phyloP scores from a whole-genome alignment of 1,140 invertebrate species.

The Aporrectodea caliginosa region DNA sequence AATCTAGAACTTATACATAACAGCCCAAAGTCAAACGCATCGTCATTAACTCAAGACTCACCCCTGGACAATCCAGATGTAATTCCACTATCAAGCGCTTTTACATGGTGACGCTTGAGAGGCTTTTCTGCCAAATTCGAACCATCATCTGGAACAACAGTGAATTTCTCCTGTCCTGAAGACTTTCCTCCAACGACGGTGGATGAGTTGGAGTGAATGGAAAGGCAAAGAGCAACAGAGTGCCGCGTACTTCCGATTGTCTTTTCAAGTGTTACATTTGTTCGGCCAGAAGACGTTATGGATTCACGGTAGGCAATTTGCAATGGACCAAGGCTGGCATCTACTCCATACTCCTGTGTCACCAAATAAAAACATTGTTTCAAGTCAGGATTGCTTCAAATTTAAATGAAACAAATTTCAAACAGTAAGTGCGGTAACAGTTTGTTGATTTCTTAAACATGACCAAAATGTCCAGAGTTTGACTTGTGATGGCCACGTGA shows the following conservation, averaged over 20 bases:
- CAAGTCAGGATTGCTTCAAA: background rate
- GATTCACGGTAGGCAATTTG: constrained; percentile 90
- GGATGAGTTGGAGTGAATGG: constrained; percentile 36
- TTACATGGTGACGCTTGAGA: constrained; percentile 49
- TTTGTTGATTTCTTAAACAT: no score
- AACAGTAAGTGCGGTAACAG: no score
- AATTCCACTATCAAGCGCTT: constrained; percentile 59
- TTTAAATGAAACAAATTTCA: background rate
- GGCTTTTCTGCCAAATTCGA: constrained; percentile 34
- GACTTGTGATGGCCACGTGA: no score
- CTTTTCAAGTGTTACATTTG: constrained; percentile 60
- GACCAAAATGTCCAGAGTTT: no score
- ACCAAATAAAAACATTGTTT: background rate
- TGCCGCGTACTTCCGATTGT: constrained; percentile 59
- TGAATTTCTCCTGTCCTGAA: constrained; percentile 3
- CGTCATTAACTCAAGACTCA: background rate
- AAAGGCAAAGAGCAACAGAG: constrained; percentile 41
- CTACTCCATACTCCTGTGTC: constrained; percentile 76
- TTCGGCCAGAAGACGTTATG: constrained; percentile 52
- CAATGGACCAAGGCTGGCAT: constrained; percentile 86
- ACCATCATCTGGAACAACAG: constrained; percentile 25
- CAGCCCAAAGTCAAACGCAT: no score
- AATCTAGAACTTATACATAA: no score
- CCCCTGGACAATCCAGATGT: constrained; percentile 49
- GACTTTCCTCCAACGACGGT: background rate